Conservation (phyloP, 2,888 invertebrate genomes). For the Agonum fuliginosum region DNA sequence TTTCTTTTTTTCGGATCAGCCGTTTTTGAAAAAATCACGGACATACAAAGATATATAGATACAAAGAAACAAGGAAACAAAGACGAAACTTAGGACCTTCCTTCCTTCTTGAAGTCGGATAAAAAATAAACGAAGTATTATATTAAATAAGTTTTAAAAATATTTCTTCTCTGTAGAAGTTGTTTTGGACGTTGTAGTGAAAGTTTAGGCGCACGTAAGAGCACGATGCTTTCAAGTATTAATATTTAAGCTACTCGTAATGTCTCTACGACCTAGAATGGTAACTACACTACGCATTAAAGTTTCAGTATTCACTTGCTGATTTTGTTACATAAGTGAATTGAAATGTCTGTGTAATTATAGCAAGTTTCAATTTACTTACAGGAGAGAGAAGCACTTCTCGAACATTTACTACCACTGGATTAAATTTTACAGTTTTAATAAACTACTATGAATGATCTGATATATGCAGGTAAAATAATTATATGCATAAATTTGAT, state of each 20-base stretch:
- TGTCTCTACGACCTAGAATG: not conserved
- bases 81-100: too few species aligned
- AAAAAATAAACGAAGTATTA: not conserved
- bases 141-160: conserved; percentile 1
- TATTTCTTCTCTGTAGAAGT: too few species aligned
- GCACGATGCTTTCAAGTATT: conserved; percentile 5
- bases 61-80: too few species aligned
- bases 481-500: too few species aligned
- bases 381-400: too few species aligned
- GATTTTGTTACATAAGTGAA: not conserved
- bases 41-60: too few species aligned
- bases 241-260: conserved; percentile 10
- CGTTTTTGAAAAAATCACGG: too few species aligned
- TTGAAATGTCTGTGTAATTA: conserved; percentile 5
- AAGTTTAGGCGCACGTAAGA: not conserved
- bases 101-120: not conserved
- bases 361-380: too few species aligned
- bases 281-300: conserved; percentile 11
- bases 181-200: not conserved
- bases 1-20: too few species aligned
- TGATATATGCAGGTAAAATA: too few species aligned
- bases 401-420: not conserved
- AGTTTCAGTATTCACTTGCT: conserved; percentile 7
- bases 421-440: not conserved
- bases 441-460: too few species aligned